A percentile compares a stretch with the other conserved stretches of the same genome.
Conservation (phyloP, 2,797 vertebrate species). For the Hirundo rustica region DNA sequence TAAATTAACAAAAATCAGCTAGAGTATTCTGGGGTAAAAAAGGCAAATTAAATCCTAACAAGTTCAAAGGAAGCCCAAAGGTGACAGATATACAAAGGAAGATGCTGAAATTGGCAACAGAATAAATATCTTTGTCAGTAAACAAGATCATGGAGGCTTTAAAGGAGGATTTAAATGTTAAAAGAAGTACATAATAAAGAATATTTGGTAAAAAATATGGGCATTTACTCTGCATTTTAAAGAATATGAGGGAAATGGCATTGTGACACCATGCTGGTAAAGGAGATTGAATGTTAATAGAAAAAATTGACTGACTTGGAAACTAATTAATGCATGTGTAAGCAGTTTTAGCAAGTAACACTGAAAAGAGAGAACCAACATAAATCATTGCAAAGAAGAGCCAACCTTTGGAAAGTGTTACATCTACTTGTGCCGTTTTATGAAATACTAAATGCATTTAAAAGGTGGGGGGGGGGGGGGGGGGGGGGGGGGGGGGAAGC, state of each 20-base stretch:
- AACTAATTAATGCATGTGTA: neutral
- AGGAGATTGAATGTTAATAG: neutral
- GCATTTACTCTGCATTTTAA: neutral
- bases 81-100: neutral
- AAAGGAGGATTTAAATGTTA: neutral
- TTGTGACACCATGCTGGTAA: neutral
- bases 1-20: neutral
- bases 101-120: neutral
- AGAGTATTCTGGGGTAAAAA: neutral
- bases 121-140: neutral
- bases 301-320: neutral
- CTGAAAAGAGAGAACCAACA: neutral
- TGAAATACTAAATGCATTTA: neutral
- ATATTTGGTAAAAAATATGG: neutral
- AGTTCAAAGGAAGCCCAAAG: neutral
- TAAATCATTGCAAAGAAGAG: neutral
- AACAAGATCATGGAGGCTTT: neutral
- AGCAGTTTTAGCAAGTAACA: neutral
- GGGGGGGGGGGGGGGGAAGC: no score
- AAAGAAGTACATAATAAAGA: neutral
- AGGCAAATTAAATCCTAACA: neutral
- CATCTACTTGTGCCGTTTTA: neutral
- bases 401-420: neutral
- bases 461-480: no score
- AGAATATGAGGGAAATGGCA: neutral